Conservation (phyloP, 2,797 vertebrate species). For the Sebastes baramenuke region DNA sequence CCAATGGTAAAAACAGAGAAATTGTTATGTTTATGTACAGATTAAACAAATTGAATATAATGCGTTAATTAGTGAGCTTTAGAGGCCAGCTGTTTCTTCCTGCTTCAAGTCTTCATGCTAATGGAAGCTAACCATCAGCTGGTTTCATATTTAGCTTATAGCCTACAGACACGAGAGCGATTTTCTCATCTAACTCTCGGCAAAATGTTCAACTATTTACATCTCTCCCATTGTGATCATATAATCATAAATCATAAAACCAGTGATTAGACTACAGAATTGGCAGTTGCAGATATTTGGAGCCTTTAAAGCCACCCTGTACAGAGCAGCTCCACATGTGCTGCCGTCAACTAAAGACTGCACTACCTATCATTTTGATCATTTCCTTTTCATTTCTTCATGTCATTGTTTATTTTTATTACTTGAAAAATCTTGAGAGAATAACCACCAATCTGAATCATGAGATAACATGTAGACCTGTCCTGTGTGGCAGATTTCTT, state of each 20-base stretch:
- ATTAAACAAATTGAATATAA: conserved; percentile 1
- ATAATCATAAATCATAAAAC: conserved; percentile 27
- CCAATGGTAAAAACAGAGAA: not conserved
- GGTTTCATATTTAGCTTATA: not conserved
- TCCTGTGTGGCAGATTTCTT: not conserved
- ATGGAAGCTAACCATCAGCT: not conserved
- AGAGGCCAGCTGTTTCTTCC: not conserved
- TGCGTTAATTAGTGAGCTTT: not conserved
- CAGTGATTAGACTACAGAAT: conserved; percentile 10
- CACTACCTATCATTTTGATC: conserved; percentile 34
- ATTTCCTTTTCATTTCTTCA: conserved; percentile 16
- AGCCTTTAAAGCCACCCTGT: conserved; percentile 47
- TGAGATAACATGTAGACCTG: conserved; percentile 10
- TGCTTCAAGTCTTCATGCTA: conserved; percentile 1
- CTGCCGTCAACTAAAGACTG: conserved; percentile 41
- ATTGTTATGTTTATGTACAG: not conserved
- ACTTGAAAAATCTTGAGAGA: conserved; percentile 44
- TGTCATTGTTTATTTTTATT: conserved; percentile 14
- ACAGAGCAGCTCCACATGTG: conserved; percentile 5
- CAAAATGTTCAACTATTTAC: not conserved
- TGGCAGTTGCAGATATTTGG: conserved; percentile 22
- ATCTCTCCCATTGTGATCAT: conserved; percentile 25
- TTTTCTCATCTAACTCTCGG: not conserved
- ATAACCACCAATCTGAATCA: conserved; percentile 15
- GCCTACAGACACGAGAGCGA: not conserved